These are phyloP conservation scores for Felis catus DNA, from an alignment of 2,113 vertebrate genomes.

Conservation along the genomic window F.catus_Fca126_mat1.0 CM031423.1:63549501-63550000, in stretches of 20 bases:
- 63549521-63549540: background rate
- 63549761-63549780: accelerated
- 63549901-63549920: background rate
- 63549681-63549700: background rate
- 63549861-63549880: background rate
- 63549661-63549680: background rate
- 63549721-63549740: background rate
- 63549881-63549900: background rate
- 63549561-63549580: background rate
- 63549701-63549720: background rate
- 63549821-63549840: background rate
- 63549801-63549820: background rate
- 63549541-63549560: background rate
- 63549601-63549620: background rate
- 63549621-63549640: background rate
- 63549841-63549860: background rate
- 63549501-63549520: background rate
- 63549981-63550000: background rate
- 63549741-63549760: background rate
- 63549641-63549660: background rate
- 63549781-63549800: background rate
- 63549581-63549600: background rate
- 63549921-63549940: background rate
- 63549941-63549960: background rate
- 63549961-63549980: background rate